phyloP scores from a whole-genome alignment of 1,140 invertebrate species.

The Battus philenor region DNA sequence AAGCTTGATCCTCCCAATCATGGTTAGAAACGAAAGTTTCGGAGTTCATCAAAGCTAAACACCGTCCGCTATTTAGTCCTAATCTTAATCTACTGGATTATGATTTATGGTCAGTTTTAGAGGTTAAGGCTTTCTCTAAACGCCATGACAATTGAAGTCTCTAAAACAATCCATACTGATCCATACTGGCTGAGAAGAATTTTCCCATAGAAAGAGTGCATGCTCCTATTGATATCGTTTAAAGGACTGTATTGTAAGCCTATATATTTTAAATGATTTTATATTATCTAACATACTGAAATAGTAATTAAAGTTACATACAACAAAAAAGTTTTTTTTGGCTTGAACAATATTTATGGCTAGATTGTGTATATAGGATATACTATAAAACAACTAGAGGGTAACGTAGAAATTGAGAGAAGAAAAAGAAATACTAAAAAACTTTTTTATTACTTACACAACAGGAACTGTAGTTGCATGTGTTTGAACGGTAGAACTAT shows the following conservation, averaged over 20 bases:
- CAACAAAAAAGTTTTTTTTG: neutral
- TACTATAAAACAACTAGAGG: neutral
- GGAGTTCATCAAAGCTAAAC: neutral
- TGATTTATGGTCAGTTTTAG: neutral
- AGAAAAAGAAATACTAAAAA: no score
- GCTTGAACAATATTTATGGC: neutral
- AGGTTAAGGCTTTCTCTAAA: no score
- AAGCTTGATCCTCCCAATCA: neutral
- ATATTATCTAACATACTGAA: neutral
- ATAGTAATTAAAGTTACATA: neutral
- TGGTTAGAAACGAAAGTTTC: neutral
- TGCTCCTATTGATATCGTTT: neutral
- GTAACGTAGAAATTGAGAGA: no score
- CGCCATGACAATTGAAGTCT: neutral
- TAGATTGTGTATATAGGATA: neutral
- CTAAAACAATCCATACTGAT: no score
- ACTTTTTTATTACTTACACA: slow-evolving; percentile 59
- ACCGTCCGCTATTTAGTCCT: neutral
- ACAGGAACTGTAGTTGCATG: slow-evolving; percentile 57
- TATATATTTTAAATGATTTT: neutral
- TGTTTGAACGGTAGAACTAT: slow-evolving; percentile 48
- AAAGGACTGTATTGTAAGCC: neutral
- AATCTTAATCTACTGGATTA: no score
- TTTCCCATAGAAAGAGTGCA: neutral
- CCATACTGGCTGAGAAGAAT: neutral